Percentiles rank a stretch among this genome's conserved stretches.
Evolutionary conservation across 2,113 vertebrate species (phyloP).

Genomic region (Propithecus coquereli): DNA sequence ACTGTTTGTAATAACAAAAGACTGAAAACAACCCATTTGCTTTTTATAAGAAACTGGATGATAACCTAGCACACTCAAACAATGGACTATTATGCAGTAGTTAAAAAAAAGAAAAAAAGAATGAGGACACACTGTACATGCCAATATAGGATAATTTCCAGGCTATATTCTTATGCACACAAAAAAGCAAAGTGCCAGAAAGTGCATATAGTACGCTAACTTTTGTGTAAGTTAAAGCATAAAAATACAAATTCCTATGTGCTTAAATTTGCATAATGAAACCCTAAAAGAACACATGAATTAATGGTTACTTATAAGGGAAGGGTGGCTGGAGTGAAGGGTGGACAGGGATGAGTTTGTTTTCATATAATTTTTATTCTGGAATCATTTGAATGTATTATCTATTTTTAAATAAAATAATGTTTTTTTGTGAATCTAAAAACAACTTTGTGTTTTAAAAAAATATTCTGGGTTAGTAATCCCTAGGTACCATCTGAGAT

Average conservation of each 20-base stretch:
- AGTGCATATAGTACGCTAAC: not conserved
- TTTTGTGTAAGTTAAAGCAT: not conserved
- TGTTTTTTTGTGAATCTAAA: not conserved
- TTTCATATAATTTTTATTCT: not conserved
- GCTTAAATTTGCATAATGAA: not conserved
- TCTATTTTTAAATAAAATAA: constrained; percentile 4
- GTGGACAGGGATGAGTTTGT: not conserved
- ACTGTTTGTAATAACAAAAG: not conserved
- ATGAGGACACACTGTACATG: not conserved
- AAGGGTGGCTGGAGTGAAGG: not conserved
- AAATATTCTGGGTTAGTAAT: not conserved
- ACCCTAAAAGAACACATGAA: not conserved
- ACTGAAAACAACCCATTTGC: not conserved
- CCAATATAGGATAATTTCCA: not conserved
- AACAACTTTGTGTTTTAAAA: not conserved
- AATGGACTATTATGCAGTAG: not conserved
- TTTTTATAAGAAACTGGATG: not conserved
- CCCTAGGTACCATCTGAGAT: not conserved
- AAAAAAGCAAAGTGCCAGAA: not conserved
- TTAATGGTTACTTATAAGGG: not conserved
- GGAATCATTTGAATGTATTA: not conserved
- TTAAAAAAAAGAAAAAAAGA: not conserved
- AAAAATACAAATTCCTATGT: constrained; percentile 18
- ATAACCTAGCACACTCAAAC: not conserved
- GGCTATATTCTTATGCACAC: not conserved